phyloP scores from a whole-genome alignment of 2,797 vertebrate species.

The Salarias fasciatus region DNA sequence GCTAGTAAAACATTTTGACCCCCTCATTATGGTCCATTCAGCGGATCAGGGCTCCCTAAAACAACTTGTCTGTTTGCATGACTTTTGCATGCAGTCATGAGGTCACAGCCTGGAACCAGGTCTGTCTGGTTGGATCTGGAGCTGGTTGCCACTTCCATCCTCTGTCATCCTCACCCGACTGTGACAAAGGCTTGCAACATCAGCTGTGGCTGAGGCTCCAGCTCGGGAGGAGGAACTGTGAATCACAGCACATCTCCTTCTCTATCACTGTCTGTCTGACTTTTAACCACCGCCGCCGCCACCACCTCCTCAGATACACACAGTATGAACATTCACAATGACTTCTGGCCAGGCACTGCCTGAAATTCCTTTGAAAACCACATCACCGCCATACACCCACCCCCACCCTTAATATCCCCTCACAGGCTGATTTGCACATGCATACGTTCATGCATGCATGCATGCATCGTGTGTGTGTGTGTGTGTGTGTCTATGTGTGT shows the following conservation, averaged over 20 bases:
- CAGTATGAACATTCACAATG: slow-evolving; percentile 48
- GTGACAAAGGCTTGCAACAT: slow-evolving; percentile 72
- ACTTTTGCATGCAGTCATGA: slow-evolving; percentile 57
- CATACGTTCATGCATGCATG: slow-evolving; percentile 8
- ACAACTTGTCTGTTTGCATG: slow-evolving; percentile 72
- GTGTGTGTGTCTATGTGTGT: too few relatives aligned
- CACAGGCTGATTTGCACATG: slow-evolving; percentile 25
- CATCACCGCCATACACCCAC: slow-evolving; percentile 65
- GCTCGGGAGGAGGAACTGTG: slow-evolving; percentile 71
- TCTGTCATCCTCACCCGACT: slow-evolving; percentile 66
- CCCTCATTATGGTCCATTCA: slow-evolving; percentile 74
- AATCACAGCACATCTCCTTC: slow-evolving; percentile 63
- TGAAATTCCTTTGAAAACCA: slow-evolving; percentile 72
- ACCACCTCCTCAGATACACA: slow-evolving; percentile 39
- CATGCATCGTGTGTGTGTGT: too few relatives aligned
- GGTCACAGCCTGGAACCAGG: slow-evolving; percentile 57
- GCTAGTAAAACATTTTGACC: slow-evolving; percentile 73
- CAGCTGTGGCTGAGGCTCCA: slow-evolving; percentile 55
- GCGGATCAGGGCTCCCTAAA: slow-evolving; percentile 69
- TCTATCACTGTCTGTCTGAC: slow-evolving; percentile 28
- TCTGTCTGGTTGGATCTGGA: slow-evolving; percentile 71
- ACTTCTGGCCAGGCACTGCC: slow-evolving; percentile 53
- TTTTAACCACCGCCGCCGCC: slow-evolving; percentile 39
- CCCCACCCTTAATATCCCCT: slow-evolving; percentile 69
- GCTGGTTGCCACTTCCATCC: slow-evolving; percentile 64